phyloP scores from a whole-genome alignment of 2,797 vertebrate genomes.

The Helostoma temminkii region DNA sequence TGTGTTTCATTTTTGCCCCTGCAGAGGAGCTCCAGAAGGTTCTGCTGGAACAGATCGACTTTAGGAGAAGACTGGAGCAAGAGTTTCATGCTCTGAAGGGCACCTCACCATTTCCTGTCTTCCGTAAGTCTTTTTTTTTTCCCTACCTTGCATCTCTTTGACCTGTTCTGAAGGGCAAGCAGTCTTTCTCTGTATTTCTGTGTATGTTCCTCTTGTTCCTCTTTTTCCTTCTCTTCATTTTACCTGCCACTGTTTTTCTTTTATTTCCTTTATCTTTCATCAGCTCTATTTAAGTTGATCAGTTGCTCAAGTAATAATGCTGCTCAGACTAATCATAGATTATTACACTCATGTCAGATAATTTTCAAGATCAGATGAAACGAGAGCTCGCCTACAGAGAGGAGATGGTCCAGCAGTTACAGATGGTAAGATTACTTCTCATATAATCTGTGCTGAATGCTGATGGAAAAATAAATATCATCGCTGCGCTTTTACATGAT shows the following conservation, averaged over 20 bases:
- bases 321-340: conserved; percentile 26
- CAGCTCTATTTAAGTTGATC: conserved; percentile 9
- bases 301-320: conserved; percentile 19
- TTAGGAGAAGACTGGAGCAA: conserved; percentile 95
- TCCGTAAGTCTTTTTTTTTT: conserved; percentile 88
- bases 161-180: conserved; percentile 21
- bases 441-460: conserved; percentile 44
- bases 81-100: conserved; percentile 98
- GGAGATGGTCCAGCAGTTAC: conserved; percentile 98
- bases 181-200: conserved; percentile 12
- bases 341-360: conserved; percentile 84
- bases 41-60: conserved; percentile 97
- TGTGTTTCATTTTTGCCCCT: conserved; percentile 30
- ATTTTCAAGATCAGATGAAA: conserved; percentile 99
- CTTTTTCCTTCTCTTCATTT: conserved; percentile 5
- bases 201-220: too few relatives aligned
- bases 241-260: neutral
- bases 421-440: conserved; percentile 89
- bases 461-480: conserved; percentile 41
- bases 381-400: conserved; percentile 96
- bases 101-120: conserved; percentile 93
- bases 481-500: conserved; percentile 25
- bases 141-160: conserved; percentile 2
- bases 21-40: conserved; percentile 99
- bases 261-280: neutral